phyloP scores from a whole-genome alignment of 1,140 invertebrate genomes.

The Propsilocerus akamusi region DNA sequence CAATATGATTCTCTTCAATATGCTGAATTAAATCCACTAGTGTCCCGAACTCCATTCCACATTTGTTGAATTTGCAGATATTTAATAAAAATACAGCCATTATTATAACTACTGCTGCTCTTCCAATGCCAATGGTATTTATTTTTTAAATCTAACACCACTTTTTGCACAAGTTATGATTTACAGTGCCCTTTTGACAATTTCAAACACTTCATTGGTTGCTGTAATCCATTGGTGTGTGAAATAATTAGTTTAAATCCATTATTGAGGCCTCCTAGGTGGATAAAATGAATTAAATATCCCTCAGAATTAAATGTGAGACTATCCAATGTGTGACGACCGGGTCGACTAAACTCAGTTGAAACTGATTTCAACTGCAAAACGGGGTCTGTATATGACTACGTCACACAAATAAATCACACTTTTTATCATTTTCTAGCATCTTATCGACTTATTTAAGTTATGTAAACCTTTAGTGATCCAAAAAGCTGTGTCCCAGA shows the following conservation, averaged over 20 bases:
- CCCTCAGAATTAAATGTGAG: too few relatives aligned
- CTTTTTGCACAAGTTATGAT: background rate
- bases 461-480: too few relatives aligned
- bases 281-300: too few relatives aligned
- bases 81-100: slow-evolving; percentile 78
- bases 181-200: background rate
- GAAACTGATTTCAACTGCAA: too few relatives aligned
- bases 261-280: too few relatives aligned
- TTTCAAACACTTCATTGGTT: slow-evolving; percentile 1
- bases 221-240: background rate
- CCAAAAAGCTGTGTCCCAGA: too few relatives aligned
- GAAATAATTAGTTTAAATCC: slow-evolving; percentile 3
- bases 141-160: background rate
- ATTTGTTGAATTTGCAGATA: slow-evolving; percentile 71
- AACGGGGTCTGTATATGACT: too few relatives aligned
- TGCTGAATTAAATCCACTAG: slow-evolving; percentile 62
- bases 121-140: background rate
- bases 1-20: slow-evolving; percentile 70
- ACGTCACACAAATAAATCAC: too few relatives aligned
- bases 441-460: too few relatives aligned
- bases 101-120: slow-evolving; percentile 14
- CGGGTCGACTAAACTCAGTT: too few relatives aligned
- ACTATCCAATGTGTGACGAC: too few relatives aligned
- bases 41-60: slow-evolving; percentile 60
- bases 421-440: too few relatives aligned